These are phyloP conservation scores for Rhabdophis nuchalis DNA, from an alignment of 2,797 vertebrate genomes.

Conservation along the genomic window DNA sequence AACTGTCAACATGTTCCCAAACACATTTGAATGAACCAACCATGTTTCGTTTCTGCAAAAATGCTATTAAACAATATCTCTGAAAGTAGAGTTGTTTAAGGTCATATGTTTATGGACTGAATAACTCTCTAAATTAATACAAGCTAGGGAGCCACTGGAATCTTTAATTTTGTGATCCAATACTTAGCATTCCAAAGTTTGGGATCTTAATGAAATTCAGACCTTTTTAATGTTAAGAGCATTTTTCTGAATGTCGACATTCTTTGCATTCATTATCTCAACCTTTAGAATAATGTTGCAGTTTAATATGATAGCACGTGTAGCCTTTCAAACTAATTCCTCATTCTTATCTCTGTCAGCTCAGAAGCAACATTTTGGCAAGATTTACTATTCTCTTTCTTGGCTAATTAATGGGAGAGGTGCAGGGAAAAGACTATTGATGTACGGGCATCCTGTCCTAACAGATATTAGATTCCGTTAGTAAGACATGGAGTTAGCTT, in stretches of 20 bases:
- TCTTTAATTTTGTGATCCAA: background rate
- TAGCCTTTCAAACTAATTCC: background rate
- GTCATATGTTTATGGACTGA: conserved; percentile 1
- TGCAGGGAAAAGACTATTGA: background rate
- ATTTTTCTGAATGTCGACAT: background rate
- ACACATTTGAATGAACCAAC: conserved; percentile 12
- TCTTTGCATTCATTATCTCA: background rate
- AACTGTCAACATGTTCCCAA: conserved; percentile 29
- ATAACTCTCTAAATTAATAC: background rate
- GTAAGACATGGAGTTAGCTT: background rate
- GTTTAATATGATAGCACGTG: background rate
- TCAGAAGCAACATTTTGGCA: background rate
- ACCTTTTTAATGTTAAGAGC: background rate
- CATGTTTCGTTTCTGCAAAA: background rate
- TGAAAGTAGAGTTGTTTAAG: background rate
- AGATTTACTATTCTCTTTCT: background rate
- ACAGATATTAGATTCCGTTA: background rate
- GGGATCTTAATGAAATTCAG: background rate
- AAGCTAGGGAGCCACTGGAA: background rate
- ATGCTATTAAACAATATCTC: background rate
- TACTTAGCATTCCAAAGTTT: background rate
- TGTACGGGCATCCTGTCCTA: too few relatives aligned
- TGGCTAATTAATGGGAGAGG: background rate
- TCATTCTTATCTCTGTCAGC: background rate
- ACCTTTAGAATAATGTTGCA: background rate